These are phyloP conservation scores for Petrolisthes cinctipes DNA, from an alignment of 2,888 invertebrate species.

Conservation along the genomic window DNA sequence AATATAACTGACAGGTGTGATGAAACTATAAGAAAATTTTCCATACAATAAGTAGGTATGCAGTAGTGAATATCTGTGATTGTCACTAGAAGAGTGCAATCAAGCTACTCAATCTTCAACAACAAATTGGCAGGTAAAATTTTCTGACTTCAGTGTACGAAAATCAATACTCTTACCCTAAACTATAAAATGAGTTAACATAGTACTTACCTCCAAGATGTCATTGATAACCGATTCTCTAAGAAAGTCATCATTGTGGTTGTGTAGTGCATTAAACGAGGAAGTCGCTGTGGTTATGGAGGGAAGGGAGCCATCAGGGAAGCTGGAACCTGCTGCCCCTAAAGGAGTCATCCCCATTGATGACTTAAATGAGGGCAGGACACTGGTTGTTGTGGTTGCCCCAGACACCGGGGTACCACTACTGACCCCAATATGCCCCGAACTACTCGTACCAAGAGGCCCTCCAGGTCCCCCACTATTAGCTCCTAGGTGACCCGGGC, in stretches of 20 bases:
- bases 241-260: conserved; percentile 46
- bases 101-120: too few relatives aligned
- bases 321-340: conserved; percentile 46
- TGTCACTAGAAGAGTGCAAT: too few relatives aligned
- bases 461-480: background rate
- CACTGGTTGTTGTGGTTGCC: conserved; percentile 41
- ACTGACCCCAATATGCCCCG: background rate
- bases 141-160: too few relatives aligned
- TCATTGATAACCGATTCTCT: conserved; percentile 54
- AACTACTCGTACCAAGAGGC: background rate
- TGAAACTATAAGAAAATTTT: too few relatives aligned
- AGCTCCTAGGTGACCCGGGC: conserved; percentile 4
- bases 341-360: conserved; percentile 27
- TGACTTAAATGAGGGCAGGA: conserved; percentile 40
- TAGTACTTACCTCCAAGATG: conserved; percentile 51
- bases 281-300: conserved; percentile 52
- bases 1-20: too few relatives aligned
- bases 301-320: conserved; percentile 56
- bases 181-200: too few relatives aligned
- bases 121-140: too few relatives aligned
- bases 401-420: conserved; percentile 39
- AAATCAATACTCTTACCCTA: background rate
- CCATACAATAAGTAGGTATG: too few relatives aligned
- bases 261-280: conserved; percentile 41
- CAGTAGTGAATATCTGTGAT: too few relatives aligned